Percentiles rank a stretch among this genome's conserved stretches.
phyloP scores from a whole-genome alignment of 1,140 invertebrate species.

The Diplogasteroides magnus region DNA sequence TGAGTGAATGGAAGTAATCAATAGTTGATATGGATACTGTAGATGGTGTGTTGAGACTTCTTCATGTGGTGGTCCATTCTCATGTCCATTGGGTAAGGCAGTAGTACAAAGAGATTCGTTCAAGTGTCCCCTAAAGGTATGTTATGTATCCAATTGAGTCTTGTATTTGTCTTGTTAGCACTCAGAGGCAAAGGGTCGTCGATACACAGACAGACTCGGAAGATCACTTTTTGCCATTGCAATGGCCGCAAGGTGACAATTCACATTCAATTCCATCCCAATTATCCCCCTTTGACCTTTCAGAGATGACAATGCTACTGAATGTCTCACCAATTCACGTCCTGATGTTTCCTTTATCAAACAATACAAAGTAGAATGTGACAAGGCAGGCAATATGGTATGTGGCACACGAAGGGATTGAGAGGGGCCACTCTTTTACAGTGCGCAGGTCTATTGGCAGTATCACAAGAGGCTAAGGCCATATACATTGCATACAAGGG shows the following conservation, averaged over 20 bases:
- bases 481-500: constrained; percentile 53
- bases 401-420: not conserved
- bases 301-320: constrained; percentile 39
- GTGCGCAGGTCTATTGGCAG: constrained; percentile 51
- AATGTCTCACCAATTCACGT: constrained; percentile 42
- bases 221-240: constrained; percentile 48
- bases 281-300: too few relatives aligned
- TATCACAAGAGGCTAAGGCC: constrained; percentile 53
- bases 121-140: constrained; percentile 46
- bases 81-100: constrained; percentile 45
- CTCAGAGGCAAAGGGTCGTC: constrained; percentile 43
- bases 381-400: constrained; percentile 41
- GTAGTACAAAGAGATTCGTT: constrained; percentile 50
- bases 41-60: constrained; percentile 52
- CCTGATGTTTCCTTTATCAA: constrained; percentile 46
- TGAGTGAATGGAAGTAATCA: constrained; percentile 14
- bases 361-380: constrained; percentile 52
- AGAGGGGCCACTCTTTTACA: not conserved
- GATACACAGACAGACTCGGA: constrained; percentile 53
- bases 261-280: too few relatives aligned
- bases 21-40: constrained; percentile 5
- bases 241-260: constrained; percentile 39
- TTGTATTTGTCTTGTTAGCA: too few relatives aligned
- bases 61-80: constrained; percentile 48
- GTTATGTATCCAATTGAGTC: too few relatives aligned